Percentiles rank a stretch among this genome's conserved stretches.
These are phyloP conservation scores for Astropecten irregularis DNA, from an alignment of 53 echinoderm and acorn worm genomes.

Conservation along the genomic window DNA sequence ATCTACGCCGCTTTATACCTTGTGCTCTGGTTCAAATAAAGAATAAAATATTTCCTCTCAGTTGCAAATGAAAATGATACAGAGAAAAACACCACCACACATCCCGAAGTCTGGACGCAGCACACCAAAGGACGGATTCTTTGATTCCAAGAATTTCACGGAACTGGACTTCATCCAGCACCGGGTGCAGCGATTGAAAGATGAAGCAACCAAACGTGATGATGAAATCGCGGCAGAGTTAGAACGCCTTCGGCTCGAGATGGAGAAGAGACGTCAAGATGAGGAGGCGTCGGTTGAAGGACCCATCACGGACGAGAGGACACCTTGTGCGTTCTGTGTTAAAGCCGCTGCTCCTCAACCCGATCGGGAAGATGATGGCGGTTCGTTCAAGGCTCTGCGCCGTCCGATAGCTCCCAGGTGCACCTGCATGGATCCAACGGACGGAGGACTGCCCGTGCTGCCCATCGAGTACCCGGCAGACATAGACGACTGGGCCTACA, in stretches of 20 bases:
- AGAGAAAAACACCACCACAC: background rate
- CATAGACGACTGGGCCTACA: conserved; percentile 75
- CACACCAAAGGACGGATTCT: conserved; percentile 56
- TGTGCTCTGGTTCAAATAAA: too few species aligned
- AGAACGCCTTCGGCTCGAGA: background rate
- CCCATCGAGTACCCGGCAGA: conserved; percentile 42
- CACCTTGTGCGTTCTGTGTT: background rate
- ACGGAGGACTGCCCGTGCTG: conserved; percentile 24
- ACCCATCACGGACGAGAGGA: background rate
- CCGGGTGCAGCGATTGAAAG: conserved; percentile 4
- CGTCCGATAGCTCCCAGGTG: conserved; percentile 67
- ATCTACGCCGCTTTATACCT: too few species aligned
- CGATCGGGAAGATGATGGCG: conserved; percentile 21
- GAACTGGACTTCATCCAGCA: conserved; percentile 56
- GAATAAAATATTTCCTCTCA: too few species aligned
- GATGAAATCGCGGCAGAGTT: background rate
- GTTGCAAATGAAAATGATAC: too few species aligned
- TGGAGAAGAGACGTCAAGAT: background rate
- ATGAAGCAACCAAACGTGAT: background rate
- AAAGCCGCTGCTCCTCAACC: background rate
- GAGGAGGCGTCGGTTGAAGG: background rate
- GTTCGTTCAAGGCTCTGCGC: conserved; percentile 25
- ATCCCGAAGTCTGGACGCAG: conserved; percentile 52
- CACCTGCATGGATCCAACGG: conserved; percentile 39
- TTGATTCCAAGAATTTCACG: conserved; percentile 64